These are phyloP conservation scores for Hipparchia semele DNA, from an alignment of 2,888 invertebrate species.

Conservation along the genomic window DNA sequence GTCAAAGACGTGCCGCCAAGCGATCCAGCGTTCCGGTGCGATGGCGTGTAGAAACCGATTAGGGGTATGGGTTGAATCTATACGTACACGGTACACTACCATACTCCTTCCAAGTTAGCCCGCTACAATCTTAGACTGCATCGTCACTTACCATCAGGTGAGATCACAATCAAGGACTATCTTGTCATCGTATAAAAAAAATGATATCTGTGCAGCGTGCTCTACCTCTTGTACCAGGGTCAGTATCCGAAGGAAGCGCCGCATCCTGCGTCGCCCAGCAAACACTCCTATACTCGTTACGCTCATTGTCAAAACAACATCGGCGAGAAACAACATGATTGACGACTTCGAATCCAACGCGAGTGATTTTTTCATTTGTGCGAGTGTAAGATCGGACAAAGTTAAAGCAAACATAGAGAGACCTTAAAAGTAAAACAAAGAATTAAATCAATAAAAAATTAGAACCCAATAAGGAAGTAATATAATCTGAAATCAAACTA, in stretches of 20 bases:
- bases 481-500: no score
- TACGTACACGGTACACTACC: no score
- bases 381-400: not conserved
- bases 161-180: no score
- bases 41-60: no score
- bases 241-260: constrained; percentile 2
- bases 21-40: no score
- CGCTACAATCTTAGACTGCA: no score
- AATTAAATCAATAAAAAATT: no score
- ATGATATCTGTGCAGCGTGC: not conserved
- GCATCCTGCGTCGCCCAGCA: not conserved
- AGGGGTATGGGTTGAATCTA: no score
- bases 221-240: constrained; percentile 6
- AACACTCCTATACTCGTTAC: constrained; percentile 4
- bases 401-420: not conserved
- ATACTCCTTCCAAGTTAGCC: no score
- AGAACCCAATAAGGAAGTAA: no score
- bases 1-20: no score
- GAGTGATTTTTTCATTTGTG: not conserved
- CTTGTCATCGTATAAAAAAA: not conserved
- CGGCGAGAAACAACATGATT: not conserved
- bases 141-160: no score
- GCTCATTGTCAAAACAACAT: constrained; percentile 10
- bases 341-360: constrained; percentile 11
- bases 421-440: not conserved